These are phyloP conservation scores for Diorhabda sublineata DNA, from an alignment of 1,140 invertebrate genomes.

Conservation along the genomic window DNA sequence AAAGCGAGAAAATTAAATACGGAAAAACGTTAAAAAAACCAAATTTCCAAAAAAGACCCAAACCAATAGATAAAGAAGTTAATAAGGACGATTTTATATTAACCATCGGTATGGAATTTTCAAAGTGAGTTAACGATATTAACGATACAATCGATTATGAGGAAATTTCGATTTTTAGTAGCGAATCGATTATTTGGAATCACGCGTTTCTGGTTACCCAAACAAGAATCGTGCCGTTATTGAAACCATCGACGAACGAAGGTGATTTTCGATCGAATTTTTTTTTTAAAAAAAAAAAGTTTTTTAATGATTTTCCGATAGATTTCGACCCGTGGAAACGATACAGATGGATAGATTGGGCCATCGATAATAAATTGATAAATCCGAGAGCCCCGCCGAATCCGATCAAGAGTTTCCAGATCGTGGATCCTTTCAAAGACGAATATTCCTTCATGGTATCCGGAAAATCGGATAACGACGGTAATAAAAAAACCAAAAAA, in stretches of 20 bases:
- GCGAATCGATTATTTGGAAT: neutral
- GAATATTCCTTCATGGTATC: neutral
- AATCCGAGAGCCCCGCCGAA: neutral
- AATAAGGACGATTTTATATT: neutral
- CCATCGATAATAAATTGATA: constrained; percentile 19
- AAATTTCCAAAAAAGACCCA: neutral
- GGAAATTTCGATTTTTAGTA: neutral
- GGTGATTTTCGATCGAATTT: constrained; percentile 22
- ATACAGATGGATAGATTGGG: constrained; percentile 48
- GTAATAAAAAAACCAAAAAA: too few species aligned
- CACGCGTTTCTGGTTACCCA: constrained; percentile 38
- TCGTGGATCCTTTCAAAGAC: constrained; percentile 19
- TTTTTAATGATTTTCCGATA: constrained; percentile 4
- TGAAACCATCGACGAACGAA: constrained; percentile 34
- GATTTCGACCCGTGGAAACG: constrained; percentile 27
- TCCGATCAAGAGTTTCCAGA: constrained; percentile 11
- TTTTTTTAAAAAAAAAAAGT: neutral
- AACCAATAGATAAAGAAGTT: neutral
- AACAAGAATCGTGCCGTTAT: constrained; percentile 42
- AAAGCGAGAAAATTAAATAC: neutral
- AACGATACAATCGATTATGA: neutral
- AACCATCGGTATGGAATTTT: neutral
- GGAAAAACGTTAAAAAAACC: neutral
- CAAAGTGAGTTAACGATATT: neutral
- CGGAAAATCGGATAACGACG: too few species aligned